Evolutionary conservation across 2,797 vertebrate species (phyloP).

Genomic region (Hafferia zeledoni): DNA sequence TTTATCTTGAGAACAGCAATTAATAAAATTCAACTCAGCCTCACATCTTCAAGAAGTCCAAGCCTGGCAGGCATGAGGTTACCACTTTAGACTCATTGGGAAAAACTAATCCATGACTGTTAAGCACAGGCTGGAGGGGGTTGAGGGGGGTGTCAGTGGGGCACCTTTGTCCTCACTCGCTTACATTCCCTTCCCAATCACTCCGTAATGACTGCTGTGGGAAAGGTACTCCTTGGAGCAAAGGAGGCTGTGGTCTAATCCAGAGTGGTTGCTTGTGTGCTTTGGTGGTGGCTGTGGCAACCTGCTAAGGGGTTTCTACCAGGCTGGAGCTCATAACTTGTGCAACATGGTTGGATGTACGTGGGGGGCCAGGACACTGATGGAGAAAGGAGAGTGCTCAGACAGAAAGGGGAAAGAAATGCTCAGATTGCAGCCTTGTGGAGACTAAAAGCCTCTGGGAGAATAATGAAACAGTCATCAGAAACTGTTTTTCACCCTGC

Average conservation of each 20-base stretch:
- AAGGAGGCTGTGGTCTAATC: neutral
- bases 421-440: neutral
- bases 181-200: neutral
- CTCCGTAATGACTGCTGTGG: fast-evolving
- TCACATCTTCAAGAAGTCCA: neutral
- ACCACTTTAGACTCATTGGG: neutral
- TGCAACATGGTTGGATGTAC: neutral
- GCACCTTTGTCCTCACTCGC: neutral
- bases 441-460: neutral
- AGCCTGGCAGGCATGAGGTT: neutral
- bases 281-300: neutral
- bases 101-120: neutral
- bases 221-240: neutral
- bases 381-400: neutral
- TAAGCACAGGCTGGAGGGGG: neutral
- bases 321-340: neutral
- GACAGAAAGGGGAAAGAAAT: neutral
- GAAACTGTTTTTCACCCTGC: neutral
- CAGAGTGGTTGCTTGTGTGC: neutral
- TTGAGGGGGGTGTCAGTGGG: too few relatives aligned
- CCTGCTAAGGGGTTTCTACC: neutral
- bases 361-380: fast-evolving
- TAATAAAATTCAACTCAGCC: neutral
- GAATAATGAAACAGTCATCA: neutral
- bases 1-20: fast-evolving